A percentile compares a stretch with the other conserved stretches of the same genome.
Evolutionary conservation across 2,113 vertebrate species (phyloP).

Genomic region (Ceyx cyanopectus): DNA sequence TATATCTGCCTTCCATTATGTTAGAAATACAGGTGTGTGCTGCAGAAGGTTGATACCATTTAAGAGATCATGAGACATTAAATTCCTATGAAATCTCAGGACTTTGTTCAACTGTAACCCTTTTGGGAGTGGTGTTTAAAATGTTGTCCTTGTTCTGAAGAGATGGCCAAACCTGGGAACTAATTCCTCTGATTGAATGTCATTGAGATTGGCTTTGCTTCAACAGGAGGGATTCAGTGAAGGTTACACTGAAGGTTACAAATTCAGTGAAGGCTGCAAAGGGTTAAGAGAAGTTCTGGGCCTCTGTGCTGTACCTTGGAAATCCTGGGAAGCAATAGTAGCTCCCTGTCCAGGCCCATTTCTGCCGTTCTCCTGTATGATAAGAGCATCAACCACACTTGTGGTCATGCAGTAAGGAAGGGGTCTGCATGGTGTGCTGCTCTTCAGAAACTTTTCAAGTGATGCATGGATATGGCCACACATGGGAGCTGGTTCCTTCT

Average conservation of each 20-base stretch:
- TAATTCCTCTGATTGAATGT: background rate
- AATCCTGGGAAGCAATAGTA: background rate
- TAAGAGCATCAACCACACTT: background rate
- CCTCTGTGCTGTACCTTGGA: background rate
- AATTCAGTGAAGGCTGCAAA: background rate
- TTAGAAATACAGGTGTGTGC: background rate
- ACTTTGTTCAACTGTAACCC: background rate
- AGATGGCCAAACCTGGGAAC: background rate
- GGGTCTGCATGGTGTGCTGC: background rate
- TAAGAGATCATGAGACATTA: background rate
- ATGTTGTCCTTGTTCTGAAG: background rate
- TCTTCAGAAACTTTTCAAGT: background rate
- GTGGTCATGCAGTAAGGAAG: background rate
- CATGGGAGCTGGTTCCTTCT: background rate
- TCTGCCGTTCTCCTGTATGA: background rate
- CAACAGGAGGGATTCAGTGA: background rate
- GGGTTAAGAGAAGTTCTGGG: background rate
- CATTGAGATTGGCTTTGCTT: background rate
- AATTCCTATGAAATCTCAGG: constrained; percentile 22
- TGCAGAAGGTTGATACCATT: background rate
- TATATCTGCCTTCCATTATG: background rate
- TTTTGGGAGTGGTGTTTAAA: background rate
- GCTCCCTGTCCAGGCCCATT: background rate
- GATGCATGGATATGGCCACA: rapidly evolving
- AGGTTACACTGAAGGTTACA: background rate